Base-by-base conservation (phyloP, 1,140 invertebrate genomes). In the Pinna nobilis region DNA sequence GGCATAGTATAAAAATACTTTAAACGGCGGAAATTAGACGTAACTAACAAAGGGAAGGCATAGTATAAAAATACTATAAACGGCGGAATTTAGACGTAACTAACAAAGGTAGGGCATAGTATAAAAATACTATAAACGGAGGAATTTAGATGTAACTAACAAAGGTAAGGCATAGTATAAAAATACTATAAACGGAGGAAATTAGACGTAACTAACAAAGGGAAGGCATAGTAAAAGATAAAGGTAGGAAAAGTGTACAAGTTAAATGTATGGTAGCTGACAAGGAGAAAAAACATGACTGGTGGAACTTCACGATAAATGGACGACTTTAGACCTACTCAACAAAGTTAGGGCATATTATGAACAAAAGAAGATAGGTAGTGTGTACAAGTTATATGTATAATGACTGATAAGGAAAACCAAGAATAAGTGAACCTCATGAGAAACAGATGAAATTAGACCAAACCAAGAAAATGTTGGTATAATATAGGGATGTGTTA, bases 211-310 rank as follows among this genome's bases (percentile, higher is more conserved):
- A n/a, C n/a, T n/a, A n/a, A n/a, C n/a, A n/a, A n/a, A n/a, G n/a
- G n/a, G n/a, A n/a, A n/a, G 11, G 15, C 3, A 51, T 51, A 7
- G 15, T 11, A 51, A 18, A n/a, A 23, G 9, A 3, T 11, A 18
- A 3, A 51, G 23, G 23, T 51, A 51, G 13, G 28, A 23, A 25
- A n/a, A 3, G 2, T 4, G 23, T 51, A 20, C 20, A 51, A 51
- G 3, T 7, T 18, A 23, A n/a, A 7, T 3, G 0, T 3, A 70
- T 57, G 15, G 79, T 84, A 79, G 64, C 80, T 15, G 70, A 59
- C 35, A 76, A 79, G 13, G 84, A 87, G n/a, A 67, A 72, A 57
- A 84, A 57, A 57, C 74, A 51, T 74, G 85, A 28, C 73, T 84
- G 39, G 67, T 72, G 4, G 80, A 84, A 63, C 78, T 87, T 30